phyloP scores from a whole-genome alignment of 2,888 invertebrate species.

The Drosophila meridionalis region DNA sequence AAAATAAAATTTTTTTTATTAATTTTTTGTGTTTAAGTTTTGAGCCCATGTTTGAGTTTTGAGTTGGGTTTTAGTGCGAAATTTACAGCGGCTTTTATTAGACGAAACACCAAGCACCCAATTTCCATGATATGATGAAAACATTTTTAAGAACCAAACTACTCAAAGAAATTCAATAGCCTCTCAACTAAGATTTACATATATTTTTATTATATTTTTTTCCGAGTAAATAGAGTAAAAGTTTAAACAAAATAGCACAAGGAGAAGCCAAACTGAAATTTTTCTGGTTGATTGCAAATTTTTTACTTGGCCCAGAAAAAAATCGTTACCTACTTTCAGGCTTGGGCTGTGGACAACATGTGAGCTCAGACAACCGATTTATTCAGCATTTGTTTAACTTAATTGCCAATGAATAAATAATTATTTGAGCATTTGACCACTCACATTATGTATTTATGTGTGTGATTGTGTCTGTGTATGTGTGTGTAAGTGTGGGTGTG shows the following conservation, averaged over 20 bases:
- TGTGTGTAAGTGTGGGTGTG: slow-evolving; percentile 61
- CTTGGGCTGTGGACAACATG: slow-evolving; percentile 17
- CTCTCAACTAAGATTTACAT: slow-evolving; percentile 4
- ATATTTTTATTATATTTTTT: neutral
- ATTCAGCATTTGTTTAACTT: slow-evolving; percentile 36
- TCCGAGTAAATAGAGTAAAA: slow-evolving; percentile 18
- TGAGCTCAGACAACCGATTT: slow-evolving; percentile 13
- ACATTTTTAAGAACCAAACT: slow-evolving; percentile 55
- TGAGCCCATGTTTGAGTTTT: slow-evolving; percentile 57
- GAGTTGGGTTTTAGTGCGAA: slow-evolving; percentile 73
- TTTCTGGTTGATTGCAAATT: slow-evolving; percentile 19
- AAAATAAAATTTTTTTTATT: slow-evolving; percentile 42
- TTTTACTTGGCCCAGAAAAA: slow-evolving; percentile 1
- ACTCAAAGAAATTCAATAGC: slow-evolving; percentile 50
- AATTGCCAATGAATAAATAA: slow-evolving; percentile 43
- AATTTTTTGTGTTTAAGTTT: slow-evolving; percentile 53
- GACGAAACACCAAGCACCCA: slow-evolving; percentile 75
- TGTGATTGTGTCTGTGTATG: slow-evolving; percentile 15
- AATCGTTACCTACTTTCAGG: slow-evolving; percentile 52
- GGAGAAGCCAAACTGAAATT: slow-evolving; percentile 31
- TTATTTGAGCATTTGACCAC: slow-evolving; percentile 26
- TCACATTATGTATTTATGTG: slow-evolving; percentile 19
- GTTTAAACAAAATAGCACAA: slow-evolving; percentile 40
- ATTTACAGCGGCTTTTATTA: slow-evolving; percentile 75
- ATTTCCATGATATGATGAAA: slow-evolving; percentile 62